Base-by-base conservation (phyloP, 2,113 vertebrate genomes). In the Xyrauchen texanus region DNA sequence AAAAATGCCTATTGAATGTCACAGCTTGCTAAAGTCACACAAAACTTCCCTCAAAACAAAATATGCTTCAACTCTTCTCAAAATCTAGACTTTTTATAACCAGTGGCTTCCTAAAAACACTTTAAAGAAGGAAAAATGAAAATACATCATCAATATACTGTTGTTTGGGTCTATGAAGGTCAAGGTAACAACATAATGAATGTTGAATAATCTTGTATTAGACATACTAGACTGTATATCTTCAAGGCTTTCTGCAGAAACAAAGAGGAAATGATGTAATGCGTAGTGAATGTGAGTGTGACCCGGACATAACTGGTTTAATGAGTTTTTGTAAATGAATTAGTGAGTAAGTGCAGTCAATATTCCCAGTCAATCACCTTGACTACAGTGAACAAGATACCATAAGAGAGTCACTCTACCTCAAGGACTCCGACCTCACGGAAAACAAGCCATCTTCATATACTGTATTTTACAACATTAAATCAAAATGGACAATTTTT, bases 331-430 rank as follows among this genome's bases (percentile, higher is more conserved):
- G 61, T 76, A 76, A 82, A 79, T 7, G 65, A 77, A 42, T 79
- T 76, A 79, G 76, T 71, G 61, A 67, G 63, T 79, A 62, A 66
- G 74, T 76, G 10, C n/a, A 75, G n/a, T 84, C 75, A 79, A 78
- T 74, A 65, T 66, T 57, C 52, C 11, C 53, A 34, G 67, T 62
- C 64, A 69, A 49, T 80, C 49, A 66, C 21, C 42, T 57, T 46
- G 68, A 62, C 16, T 71, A 60, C 60, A 69, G 45, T 62, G 65
- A 68, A 81, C 21, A 76, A 67, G 75, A 77, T 34, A 53, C 44
- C 7, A 46, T 76, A 66, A 76, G 74, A 67, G 49, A 34, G 21
- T 34, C 21, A 34, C 21, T 34, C 21, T 34, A 34, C 21, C 21
- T 34, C 21, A 34, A 34, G 21, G 21, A 34, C 21, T 34, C 34